Conservation (phyloP, 2,888 invertebrate species). For the Meliscaeva auricollis region DNA sequence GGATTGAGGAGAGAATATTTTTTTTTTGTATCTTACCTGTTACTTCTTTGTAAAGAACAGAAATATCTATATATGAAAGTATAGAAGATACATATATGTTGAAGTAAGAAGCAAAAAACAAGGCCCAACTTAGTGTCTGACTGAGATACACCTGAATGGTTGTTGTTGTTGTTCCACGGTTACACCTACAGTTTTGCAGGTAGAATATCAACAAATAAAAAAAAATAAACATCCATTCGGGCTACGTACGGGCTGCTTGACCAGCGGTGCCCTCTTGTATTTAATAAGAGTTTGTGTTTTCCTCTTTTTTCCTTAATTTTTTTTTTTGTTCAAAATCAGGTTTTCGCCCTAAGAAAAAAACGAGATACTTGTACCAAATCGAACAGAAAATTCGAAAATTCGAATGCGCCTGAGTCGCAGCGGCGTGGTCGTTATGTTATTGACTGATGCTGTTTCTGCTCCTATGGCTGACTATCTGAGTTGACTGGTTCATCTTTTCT, state of each 20-base stretch:
- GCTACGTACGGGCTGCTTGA: slow-evolving; percentile 52
- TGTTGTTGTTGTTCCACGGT: slow-evolving; percentile 61
- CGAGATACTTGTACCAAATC: slow-evolving; percentile 59
- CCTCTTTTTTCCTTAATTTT: slow-evolving; percentile 39
- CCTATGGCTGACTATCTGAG: neutral
- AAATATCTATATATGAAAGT: too few species aligned
- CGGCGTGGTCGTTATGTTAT: slow-evolving; percentile 45
- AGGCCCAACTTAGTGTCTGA: slow-evolving; percentile 45
- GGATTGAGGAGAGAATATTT: slow-evolving; percentile 60
- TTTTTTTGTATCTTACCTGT: slow-evolving; percentile 49
- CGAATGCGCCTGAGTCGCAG: slow-evolving; percentile 47
- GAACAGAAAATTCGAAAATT: slow-evolving; percentile 54
- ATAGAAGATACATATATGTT: neutral
- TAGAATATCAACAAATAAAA: slow-evolving; percentile 25
- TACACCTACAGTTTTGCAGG: slow-evolving; percentile 72
- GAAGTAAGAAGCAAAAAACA: slow-evolving; percentile 34
- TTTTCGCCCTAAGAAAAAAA: slow-evolving; percentile 69
- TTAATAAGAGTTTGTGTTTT: slow-evolving; percentile 46
- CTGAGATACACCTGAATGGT: slow-evolving; percentile 66
- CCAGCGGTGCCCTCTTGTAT: slow-evolving; percentile 74
- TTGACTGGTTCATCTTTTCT: slow-evolving; percentile 20
- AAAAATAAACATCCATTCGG: slow-evolving; percentile 7
- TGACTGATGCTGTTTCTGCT: slow-evolving; percentile 62
- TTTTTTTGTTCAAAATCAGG: slow-evolving; percentile 57
- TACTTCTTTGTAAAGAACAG: slow-evolving; percentile 35